Evolutionary conservation across 2,888 invertebrate species (phyloP).

Genomic region (Acholoe squamosa): DNA sequence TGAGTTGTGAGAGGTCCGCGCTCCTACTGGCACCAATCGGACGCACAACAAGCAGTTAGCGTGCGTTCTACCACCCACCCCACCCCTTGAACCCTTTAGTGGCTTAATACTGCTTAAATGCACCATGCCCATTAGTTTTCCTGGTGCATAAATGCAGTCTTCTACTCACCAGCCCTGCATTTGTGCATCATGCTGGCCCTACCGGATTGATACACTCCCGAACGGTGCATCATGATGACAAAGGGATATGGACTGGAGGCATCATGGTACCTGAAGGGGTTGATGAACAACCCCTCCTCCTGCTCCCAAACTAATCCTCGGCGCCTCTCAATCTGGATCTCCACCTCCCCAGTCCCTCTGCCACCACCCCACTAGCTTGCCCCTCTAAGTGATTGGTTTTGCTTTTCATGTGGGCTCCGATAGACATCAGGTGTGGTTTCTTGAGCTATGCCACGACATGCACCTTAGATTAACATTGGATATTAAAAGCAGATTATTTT

Average conservation of each 20-base stretch:
- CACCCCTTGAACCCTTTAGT: conserved; percentile 16
- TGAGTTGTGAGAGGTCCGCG: conserved; percentile 6
- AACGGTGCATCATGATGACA: no score
- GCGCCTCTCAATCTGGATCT: conserved; percentile 39
- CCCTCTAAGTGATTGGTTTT: conserved; percentile 52
- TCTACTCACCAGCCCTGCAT: neutral
- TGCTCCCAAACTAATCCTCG: neutral
- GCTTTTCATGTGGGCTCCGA: conserved; percentile 52
- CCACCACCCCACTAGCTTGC: neutral
- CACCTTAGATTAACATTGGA: conserved; percentile 57
- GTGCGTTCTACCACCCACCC: neutral
- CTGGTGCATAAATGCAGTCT: no score
- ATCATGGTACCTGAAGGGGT: no score
- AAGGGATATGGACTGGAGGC: no score
- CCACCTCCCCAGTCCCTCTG: neutral
- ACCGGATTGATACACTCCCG: no score
- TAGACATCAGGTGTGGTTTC: conserved; percentile 56
- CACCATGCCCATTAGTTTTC: no score
- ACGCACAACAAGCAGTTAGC: conserved; percentile 23
- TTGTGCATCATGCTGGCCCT: no score
- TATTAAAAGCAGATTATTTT: conserved; percentile 53
- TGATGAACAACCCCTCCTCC: neutral
- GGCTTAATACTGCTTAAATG: no score
- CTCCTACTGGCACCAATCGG: conserved; percentile 22
- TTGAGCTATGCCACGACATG: conserved; percentile 53